Conservation (phyloP, 1,140 invertebrate species). For the Cydia splendana region DNA sequence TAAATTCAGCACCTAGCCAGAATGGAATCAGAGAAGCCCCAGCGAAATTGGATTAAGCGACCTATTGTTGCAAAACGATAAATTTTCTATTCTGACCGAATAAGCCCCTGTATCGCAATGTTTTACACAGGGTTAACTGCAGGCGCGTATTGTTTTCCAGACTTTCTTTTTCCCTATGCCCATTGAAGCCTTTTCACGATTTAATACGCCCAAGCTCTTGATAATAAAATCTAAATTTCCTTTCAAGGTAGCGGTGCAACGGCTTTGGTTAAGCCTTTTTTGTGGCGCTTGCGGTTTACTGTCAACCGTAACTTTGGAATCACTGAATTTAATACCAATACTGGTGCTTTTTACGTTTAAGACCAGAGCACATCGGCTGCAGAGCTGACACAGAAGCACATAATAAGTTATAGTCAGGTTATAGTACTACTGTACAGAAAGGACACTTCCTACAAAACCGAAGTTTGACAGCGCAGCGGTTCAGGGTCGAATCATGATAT, state of each 20-base stretch:
- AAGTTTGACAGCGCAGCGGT: too few relatives aligned
- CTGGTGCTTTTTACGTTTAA: too few relatives aligned
- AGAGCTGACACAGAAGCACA: too few relatives aligned
- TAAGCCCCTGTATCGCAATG: conserved; percentile 56
- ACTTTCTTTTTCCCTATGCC: conserved; percentile 38
- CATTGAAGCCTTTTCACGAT: conserved; percentile 37
- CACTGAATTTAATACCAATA: conserved; percentile 10
- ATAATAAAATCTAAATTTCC: conserved; percentile 19
- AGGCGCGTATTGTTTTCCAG: conserved; percentile 51
- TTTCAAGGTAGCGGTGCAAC: conserved; percentile 29
- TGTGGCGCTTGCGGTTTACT: conserved; percentile 23
- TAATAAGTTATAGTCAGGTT: too few relatives aligned
- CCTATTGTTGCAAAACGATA: conserved; percentile 67
- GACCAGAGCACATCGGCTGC: too few relatives aligned
- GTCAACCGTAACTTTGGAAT: conserved; percentile 10
- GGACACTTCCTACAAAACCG: too few relatives aligned
- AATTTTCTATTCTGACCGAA: conserved; percentile 61
- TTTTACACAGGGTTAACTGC: conserved; percentile 52
- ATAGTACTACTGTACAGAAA: too few relatives aligned
- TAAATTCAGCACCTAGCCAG: conserved; percentile 37
- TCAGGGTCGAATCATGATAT: too few relatives aligned
- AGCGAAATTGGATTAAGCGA: conserved; percentile 59
- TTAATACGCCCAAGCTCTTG: conserved; percentile 21
- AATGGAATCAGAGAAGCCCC: conserved; percentile 51
- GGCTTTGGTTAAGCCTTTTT: conserved; percentile 4